A percentile compares a stretch with the other conserved stretches of the same genome.
These are phyloP conservation scores for Heliconius sara DNA, from an alignment of 2,888 invertebrate species.

Conservation along the genomic window DNA sequence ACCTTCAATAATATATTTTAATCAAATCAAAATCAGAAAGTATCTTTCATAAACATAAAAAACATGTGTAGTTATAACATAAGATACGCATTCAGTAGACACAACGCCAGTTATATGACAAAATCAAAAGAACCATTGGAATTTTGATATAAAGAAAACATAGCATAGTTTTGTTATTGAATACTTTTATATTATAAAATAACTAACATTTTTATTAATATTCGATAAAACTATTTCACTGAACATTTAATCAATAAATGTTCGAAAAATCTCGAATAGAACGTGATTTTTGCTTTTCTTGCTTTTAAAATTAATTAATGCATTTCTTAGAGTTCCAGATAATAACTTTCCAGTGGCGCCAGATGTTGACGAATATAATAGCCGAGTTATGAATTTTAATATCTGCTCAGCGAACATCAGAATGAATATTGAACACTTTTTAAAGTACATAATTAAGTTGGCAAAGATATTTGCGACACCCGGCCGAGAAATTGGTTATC, in stretches of 20 bases:
- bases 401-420: constrained; percentile 71
- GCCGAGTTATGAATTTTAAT: constrained; percentile 80
- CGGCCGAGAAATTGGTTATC: constrained; percentile 59
- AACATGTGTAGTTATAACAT: neutral
- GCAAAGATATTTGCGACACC: constrained; percentile 69
- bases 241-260: constrained; percentile 14
- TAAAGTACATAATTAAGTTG: constrained; percentile 71
- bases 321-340: constrained; percentile 68
- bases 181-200: neutral
- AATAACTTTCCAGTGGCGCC: constrained; percentile 71
- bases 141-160: neutral
- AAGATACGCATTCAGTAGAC: neutral
- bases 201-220: neutral
- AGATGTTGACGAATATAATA: constrained; percentile 78
- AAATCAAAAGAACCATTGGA: neutral
- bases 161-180: neutral
- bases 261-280: neutral
- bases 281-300: constrained; percentile 33
- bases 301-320: constrained; percentile 67
- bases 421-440: constrained; percentile 76
- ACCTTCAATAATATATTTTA: neutral
- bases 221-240: neutral
- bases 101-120: neutral
- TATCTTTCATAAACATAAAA: neutral
- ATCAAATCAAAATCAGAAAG: no score